Evolutionary conservation across 2,888 invertebrate genomes (phyloP).

Genomic region (Petrolisthes cinctipes): DNA sequence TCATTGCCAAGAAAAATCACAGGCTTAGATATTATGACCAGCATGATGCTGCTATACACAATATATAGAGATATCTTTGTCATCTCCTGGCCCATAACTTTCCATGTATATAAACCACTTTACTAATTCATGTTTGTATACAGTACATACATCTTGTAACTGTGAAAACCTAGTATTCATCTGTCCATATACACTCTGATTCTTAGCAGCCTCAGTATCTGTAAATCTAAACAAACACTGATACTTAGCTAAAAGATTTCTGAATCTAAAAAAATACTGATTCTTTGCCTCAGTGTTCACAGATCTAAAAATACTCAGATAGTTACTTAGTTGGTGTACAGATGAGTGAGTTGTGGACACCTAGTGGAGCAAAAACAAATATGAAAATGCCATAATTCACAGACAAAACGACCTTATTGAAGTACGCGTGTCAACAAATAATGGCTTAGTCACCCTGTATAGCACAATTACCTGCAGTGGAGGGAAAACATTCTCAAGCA

Average conservation of each 20-base stretch:
- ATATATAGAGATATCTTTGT: conserved; percentile 7
- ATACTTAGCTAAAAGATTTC: too few relatives aligned
- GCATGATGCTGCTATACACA: not conserved
- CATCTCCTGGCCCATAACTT: not conserved
- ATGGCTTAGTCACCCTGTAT: conserved; percentile 52
- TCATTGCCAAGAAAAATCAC: not conserved
- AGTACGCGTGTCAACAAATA: conserved; percentile 29
- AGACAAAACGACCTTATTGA: conserved; percentile 30
- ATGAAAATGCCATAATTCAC: conserved; percentile 36
- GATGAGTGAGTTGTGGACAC: conserved; percentile 10
- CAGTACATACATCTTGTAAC: too few relatives aligned
- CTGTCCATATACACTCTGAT: too few relatives aligned
- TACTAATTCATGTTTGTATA: too few relatives aligned
- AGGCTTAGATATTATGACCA: not conserved
- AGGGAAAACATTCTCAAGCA: not conserved
- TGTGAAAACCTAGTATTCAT: too few relatives aligned
- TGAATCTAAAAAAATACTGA: too few relatives aligned
- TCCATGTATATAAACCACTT: too few relatives aligned
- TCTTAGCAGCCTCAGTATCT: too few relatives aligned
- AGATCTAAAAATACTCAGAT: too few relatives aligned
- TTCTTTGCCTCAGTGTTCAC: too few relatives aligned
- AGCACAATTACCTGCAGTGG: conserved; percentile 46
- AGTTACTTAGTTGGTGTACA: not conserved
- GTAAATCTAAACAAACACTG: too few relatives aligned
- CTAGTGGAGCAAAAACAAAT: conserved; percentile 38